Evolutionary conservation across 1,140 invertebrate genomes (phyloP).

Genomic region (Leucophenga varia): DNA sequence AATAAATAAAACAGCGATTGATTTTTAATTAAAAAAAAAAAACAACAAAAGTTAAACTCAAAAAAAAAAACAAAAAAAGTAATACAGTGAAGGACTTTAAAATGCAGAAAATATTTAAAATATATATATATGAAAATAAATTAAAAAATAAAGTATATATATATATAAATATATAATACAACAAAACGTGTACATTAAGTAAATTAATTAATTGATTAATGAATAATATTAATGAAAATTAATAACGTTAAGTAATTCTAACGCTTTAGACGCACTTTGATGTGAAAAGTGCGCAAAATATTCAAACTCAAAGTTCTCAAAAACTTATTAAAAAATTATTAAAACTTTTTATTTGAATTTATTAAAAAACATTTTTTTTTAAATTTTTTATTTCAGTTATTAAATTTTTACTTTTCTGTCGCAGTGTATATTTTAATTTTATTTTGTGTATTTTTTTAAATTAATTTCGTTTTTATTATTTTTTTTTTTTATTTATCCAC

Average conservation of each 20-base stretch:
- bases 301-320: too few relatives aligned
- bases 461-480: neutral
- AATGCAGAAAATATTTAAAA: constrained; percentile 19
- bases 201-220: constrained; percentile 33
- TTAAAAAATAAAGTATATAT: constrained; percentile 45
- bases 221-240: constrained; percentile 21
- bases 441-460: too few relatives aligned
- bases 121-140: constrained; percentile 31
- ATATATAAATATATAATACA: constrained; percentile 27
- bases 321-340: too few relatives aligned
- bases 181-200: constrained; percentile 43
- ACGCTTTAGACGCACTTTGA: constrained; percentile 52
- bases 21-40: constrained; percentile 29
- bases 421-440: too few relatives aligned
- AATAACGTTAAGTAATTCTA: constrained; percentile 40
- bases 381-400: too few relatives aligned
- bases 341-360: too few relatives aligned
- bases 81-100: constrained; percentile 25
- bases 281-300: constrained; percentile 47
- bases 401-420: too few relatives aligned
- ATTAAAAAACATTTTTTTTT: too few relatives aligned
- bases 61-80: constrained; percentile 10
- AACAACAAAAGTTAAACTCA: constrained; percentile 7
- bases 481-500: constrained; percentile 1
- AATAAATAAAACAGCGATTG: constrained; percentile 15